phyloP scores from a whole-genome alignment of 2,888 invertebrate genomes.

The Copidosoma aretas region DNA sequence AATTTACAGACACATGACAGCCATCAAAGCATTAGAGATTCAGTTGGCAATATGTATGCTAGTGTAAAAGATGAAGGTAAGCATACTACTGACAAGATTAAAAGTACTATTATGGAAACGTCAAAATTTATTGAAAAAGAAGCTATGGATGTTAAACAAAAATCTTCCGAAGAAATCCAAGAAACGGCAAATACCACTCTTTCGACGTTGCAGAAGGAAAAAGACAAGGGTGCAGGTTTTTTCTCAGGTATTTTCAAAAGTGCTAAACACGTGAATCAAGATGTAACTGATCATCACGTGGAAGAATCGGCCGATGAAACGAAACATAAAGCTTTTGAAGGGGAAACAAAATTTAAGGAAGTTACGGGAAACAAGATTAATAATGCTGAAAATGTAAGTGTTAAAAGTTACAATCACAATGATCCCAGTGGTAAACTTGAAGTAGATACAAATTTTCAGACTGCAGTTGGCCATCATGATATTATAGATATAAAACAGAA shows the following conservation, averaged over 20 bases:
- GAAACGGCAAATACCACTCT: constrained; percentile 41
- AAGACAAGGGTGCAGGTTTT: constrained; percentile 43
- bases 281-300: constrained; percentile 42
- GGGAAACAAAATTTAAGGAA: constrained; percentile 56
- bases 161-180: constrained; percentile 63
- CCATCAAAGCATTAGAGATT: neutral
- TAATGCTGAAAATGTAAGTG: constrained; percentile 24
- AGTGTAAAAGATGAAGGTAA: neutral
- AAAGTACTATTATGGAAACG: neutral
- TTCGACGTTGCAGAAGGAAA: constrained; percentile 42
- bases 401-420: too few relatives aligned
- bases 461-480: too few relatives aligned
- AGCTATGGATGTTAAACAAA: constrained; percentile 61
- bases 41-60: neutral
- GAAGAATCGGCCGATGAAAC: constrained; percentile 52
- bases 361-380: constrained; percentile 1
- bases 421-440: too few relatives aligned
- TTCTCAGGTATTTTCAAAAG: constrained; percentile 37
- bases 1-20: neutral
- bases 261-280: constrained; percentile 38
- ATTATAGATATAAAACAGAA: constrained; percentile 63
- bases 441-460: too few relatives aligned
- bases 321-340: constrained; percentile 6
- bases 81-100: constrained; percentile 3
- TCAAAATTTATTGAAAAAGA: constrained; percentile 27